A percentile compares a stretch with the other conserved stretches of the same genome.
Evolutionary conservation across 2,888 invertebrate genomes (phyloP).

Genomic region (Caenorhabditis panamensis): DNA sequence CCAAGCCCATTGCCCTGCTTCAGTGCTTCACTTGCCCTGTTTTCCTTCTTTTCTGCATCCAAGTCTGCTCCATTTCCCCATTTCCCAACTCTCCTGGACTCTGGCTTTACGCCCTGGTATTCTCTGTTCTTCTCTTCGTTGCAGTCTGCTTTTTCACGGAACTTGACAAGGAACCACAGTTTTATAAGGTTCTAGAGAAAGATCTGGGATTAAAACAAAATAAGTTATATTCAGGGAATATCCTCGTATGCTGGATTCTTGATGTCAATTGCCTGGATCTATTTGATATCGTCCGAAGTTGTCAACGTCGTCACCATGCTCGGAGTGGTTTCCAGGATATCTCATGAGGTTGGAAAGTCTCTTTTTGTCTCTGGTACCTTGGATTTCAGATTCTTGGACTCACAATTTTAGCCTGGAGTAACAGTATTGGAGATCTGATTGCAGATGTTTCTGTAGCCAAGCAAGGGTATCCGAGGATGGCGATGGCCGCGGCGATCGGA

Average conservation of each 20-base stretch:
- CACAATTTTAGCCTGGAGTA: slow-evolving; percentile 86
- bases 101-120: slow-evolving; percentile 63
- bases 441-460: slow-evolving; percentile 85
- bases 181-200: slow-evolving; percentile 70
- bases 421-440: slow-evolving; percentile 85
- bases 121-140: slow-evolving; percentile 63
- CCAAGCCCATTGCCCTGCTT: slow-evolving; percentile 84
- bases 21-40: slow-evolving; percentile 84
- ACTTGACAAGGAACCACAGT: slow-evolving; percentile 65
- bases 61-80: slow-evolving; percentile 57
- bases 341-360: slow-evolving; percentile 59
- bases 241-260: slow-evolving; percentile 84
- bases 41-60: slow-evolving; percentile 70
- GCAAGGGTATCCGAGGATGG: slow-evolving; percentile 86
- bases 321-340: slow-evolving; percentile 84
- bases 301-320: slow-evolving; percentile 84
- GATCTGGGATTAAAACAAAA: too few relatives aligned
- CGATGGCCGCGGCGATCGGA: slow-evolving; percentile 86
- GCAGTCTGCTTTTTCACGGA: slow-evolving; percentile 67
- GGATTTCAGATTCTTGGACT: slow-evolving; percentile 84
- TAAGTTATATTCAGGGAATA: slow-evolving; percentile 68
- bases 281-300: slow-evolving; percentile 85
- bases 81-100: slow-evolving; percentile 61
- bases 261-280: slow-evolving; percentile 85
- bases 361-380: background rate